A percentile compares a stretch with the other conserved stretches of the same genome.
phyloP scores from a whole-genome alignment of 2,113 vertebrate species.

The Stigmatopora nigra region DNA sequence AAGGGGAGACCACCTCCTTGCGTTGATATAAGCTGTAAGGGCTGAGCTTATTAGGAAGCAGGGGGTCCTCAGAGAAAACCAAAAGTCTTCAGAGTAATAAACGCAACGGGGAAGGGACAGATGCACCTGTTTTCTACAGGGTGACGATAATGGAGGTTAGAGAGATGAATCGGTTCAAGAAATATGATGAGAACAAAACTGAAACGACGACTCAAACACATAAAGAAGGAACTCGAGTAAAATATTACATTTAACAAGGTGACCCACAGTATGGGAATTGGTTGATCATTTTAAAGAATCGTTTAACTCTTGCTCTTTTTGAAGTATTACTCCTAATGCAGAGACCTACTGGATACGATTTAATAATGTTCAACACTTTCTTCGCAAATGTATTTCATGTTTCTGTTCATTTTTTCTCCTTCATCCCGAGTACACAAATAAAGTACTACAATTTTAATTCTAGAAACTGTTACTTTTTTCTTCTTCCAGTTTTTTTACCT shows the following conservation, averaged over 20 bases:
- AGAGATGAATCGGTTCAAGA: constrained; percentile 17
- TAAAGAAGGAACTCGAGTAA: constrained; percentile 48
- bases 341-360: constrained; percentile 67
- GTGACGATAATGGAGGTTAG: constrained; percentile 49
- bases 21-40: constrained; percentile 60
- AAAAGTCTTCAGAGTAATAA: constrained; percentile 67
- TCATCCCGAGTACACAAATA: constrained; percentile 36
- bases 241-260: constrained; percentile 67
- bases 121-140: constrained; percentile 65
- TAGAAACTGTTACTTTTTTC: too few species aligned
- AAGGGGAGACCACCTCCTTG: constrained; percentile 64
- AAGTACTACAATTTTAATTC: too few species aligned
- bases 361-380: constrained; percentile 70
- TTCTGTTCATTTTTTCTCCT: constrained; percentile 50
- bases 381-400: constrained; percentile 64
- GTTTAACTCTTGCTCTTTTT: constrained; percentile 55
- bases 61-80: constrained; percentile 53
- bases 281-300: constrained; percentile 65
- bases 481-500: too few species aligned
- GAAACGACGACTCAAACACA: constrained; percentile 29
- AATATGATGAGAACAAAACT: constrained; percentile 24
- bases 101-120: constrained; percentile 64
- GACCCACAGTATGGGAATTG: constrained; percentile 64
- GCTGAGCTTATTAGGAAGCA: constrained; percentile 63
- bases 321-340: constrained; percentile 71